Conservation (phyloP, 2,888 invertebrate genomes). For the Muschampia plurimacula region DNA sequence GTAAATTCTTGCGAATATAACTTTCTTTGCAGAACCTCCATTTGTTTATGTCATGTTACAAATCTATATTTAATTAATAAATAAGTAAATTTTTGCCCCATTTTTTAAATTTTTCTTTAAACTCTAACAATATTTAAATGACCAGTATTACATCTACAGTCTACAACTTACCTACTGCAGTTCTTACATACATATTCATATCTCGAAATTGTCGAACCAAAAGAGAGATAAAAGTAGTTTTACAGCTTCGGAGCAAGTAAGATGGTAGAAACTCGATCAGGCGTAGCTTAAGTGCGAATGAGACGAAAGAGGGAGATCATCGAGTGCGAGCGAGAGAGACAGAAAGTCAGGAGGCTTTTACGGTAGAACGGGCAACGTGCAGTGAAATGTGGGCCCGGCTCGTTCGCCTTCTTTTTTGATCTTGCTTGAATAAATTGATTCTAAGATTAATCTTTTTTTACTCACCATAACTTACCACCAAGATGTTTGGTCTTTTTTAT, state of each 20-base stretch:
- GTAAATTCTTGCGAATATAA: neutral
- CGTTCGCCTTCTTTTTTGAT: conserved; percentile 78
- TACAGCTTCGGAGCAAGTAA: conserved; percentile 81
- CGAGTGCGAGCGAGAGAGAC: conserved; percentile 62
- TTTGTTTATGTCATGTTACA: neutral
- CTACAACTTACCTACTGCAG: conserved; percentile 77
- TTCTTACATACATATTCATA: conserved; percentile 81
- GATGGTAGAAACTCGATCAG: conserved; percentile 84
- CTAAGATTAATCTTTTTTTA: conserved; percentile 80
- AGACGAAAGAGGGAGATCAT: conserved; percentile 51
- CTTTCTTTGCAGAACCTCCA: neutral
- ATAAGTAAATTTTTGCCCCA: neutral
- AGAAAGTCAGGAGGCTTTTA: conserved; percentile 83
- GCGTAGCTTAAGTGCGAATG: conserved; percentile 65
- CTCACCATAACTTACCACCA: conserved; percentile 66
- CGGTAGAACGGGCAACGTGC: conserved; percentile 82
- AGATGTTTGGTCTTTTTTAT: conserved; percentile 44
- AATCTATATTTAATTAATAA: neutral
- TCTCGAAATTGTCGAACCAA: conserved; percentile 75
- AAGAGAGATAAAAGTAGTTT: conserved; percentile 82
- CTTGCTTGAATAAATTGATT: conserved; percentile 84
- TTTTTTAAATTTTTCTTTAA: neutral
- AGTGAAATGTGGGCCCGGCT: conserved; percentile 79
- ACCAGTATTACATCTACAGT: conserved; percentile 67
- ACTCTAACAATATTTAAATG: conserved; percentile 72